Percentiles rank a stretch among this genome's conserved stretches.
Evolutionary conservation across 2,113 vertebrate species (phyloP).

Genomic region (Ailurus styani): DNA sequence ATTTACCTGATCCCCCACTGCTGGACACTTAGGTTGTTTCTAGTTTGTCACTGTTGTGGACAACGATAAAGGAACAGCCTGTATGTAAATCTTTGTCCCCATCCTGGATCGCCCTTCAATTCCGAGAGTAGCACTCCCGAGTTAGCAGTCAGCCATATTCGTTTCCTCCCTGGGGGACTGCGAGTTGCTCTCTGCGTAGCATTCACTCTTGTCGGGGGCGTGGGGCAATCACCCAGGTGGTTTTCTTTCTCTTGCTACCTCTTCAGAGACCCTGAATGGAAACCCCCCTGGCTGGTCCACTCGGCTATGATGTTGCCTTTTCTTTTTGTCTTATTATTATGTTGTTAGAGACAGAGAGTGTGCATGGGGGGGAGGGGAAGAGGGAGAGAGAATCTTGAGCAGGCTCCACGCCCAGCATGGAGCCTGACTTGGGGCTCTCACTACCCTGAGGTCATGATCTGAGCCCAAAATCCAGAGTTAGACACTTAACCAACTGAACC

Average conservation of each 20-base stretch:
- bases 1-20: neutral
- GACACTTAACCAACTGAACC: neutral
- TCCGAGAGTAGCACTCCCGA: neutral
- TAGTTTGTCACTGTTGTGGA: neutral
- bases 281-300: neutral
- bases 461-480: neutral
- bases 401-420: neutral
- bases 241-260: neutral
- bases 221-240: rapidly evolving
- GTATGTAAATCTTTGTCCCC: neutral
- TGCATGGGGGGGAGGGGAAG: neutral
- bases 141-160: neutral
- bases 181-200: neutral
- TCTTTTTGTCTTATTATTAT: neutral
- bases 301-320: neutral
- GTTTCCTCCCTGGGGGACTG: neutral
- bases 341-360: neutral
- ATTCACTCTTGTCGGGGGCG: neutral
- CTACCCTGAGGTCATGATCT: neutral
- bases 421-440: neutral
- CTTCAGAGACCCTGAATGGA: neutral
- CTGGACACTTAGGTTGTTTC: neutral
- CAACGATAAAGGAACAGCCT: neutral
- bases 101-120: neutral
- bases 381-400: neutral